These are phyloP conservation scores for Urophycis tenuis DNA, from an alignment of 2,797 vertebrate species.

Conservation along the genomic window DNA sequence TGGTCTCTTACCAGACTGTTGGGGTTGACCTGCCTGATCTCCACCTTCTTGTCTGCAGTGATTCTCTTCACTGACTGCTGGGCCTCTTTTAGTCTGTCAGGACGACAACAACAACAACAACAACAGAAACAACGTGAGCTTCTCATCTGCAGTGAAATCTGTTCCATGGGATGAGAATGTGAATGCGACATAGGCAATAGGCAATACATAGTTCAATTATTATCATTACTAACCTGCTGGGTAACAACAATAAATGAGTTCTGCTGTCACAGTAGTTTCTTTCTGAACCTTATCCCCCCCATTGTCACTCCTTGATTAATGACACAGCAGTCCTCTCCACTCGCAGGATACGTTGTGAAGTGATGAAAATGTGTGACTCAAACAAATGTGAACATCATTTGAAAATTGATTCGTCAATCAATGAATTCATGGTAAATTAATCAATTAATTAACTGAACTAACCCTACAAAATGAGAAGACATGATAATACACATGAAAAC, in stretches of 20 bases:
- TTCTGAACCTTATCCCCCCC: background rate
- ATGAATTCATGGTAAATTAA: background rate
- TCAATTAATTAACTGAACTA: background rate
- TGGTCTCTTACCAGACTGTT: constrained; percentile 83
- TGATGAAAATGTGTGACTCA: background rate
- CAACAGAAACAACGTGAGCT: background rate
- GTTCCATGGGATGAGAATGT: background rate
- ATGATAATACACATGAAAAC: background rate
- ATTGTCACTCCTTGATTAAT: background rate
- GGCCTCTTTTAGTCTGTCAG: constrained; percentile 81
- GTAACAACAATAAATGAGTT: background rate
- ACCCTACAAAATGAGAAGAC: background rate
- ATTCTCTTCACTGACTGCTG: constrained; percentile 85
- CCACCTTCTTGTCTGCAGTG: constrained; percentile 91
- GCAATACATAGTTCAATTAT: too few relatives aligned
- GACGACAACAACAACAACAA: background rate
- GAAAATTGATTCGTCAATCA: background rate
- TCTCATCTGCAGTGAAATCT: background rate
- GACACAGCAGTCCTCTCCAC: background rate
- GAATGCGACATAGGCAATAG: too few relatives aligned
- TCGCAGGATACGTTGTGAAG: background rate
- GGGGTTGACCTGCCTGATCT: constrained; percentile 86
- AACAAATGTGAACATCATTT: background rate
- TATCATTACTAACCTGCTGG: background rate
- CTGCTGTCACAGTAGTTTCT: background rate